phyloP scores from a whole-genome alignment of 2,888 invertebrate species.

The Deilephila elpenor region DNA sequence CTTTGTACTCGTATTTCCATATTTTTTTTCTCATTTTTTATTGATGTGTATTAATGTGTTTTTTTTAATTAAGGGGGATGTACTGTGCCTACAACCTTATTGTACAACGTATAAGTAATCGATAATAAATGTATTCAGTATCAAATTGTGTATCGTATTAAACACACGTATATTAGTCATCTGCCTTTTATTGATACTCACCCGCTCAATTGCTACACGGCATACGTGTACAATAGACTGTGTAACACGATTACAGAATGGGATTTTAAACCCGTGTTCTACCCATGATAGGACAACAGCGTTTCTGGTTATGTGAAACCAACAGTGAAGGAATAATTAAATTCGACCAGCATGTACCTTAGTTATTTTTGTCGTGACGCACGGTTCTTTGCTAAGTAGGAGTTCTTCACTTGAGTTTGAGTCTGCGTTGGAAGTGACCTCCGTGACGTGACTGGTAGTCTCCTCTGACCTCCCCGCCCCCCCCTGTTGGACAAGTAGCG shows the following conservation, averaged over 20 bases:
- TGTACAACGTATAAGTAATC: too few relatives aligned
- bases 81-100: too few relatives aligned
- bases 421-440: not conserved
- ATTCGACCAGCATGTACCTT: not conserved
- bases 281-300: not conserved
- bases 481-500: not conserved
- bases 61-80: too few relatives aligned
- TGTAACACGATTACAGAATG: not conserved
- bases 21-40: too few relatives aligned
- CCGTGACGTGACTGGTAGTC: not conserved
- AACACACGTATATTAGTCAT: too few relatives aligned
- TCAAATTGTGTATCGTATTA: too few relatives aligned
- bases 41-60: too few relatives aligned
- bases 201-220: too few relatives aligned
- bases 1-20: too few relatives aligned
- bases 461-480: not conserved
- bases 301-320: slow-evolving; percentile 1
- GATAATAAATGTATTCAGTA: too few relatives aligned
- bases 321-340: not conserved
- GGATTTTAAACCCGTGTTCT: not conserved
- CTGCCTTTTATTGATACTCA: too few relatives aligned
- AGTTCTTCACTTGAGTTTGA: not conserved
- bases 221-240: too few relatives aligned
- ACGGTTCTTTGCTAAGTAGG: not conserved
- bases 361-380: not conserved